These are phyloP conservation scores for Drosophila robusta DNA, from an alignment of 2,888 invertebrate genomes.

Conservation along the genomic window DNA sequence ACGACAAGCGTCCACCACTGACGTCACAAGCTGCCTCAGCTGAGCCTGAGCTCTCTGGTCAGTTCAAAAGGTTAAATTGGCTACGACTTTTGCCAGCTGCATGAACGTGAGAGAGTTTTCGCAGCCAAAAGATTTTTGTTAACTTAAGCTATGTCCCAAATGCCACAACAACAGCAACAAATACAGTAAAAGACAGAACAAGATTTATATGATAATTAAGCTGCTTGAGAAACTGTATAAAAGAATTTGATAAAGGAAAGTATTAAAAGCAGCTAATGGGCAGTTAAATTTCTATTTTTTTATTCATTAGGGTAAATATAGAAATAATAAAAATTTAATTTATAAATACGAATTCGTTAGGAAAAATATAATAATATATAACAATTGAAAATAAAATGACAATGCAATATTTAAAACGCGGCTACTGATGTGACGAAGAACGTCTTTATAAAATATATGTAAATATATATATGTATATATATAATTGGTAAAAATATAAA, in stretches of 20 bases:
- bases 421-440: no score
- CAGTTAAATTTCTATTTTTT: neutral
- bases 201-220: conserved; percentile 40
- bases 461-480: no score
- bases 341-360: no score
- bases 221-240: conserved; percentile 2
- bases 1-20: conserved; percentile 38
- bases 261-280: neutral
- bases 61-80: conserved; percentile 75
- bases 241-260: neutral
- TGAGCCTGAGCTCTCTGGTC: conserved; percentile 45
- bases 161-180: conserved; percentile 3
- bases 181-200: conserved; percentile 2
- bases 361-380: no score
- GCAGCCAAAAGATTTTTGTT: conserved; percentile 16
- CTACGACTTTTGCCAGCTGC: conserved; percentile 46
- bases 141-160: conserved; percentile 11
- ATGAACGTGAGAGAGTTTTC: conserved; percentile 74
- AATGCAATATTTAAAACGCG: no score
- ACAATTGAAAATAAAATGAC: no score
- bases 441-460: no score
- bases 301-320: neutral
- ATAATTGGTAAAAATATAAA: no score
- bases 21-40: conserved; percentile 61
- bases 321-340: no score